Base-by-base conservation (phyloP, 2,888 invertebrate genomes). In the Apotomis turbidana region DNA sequence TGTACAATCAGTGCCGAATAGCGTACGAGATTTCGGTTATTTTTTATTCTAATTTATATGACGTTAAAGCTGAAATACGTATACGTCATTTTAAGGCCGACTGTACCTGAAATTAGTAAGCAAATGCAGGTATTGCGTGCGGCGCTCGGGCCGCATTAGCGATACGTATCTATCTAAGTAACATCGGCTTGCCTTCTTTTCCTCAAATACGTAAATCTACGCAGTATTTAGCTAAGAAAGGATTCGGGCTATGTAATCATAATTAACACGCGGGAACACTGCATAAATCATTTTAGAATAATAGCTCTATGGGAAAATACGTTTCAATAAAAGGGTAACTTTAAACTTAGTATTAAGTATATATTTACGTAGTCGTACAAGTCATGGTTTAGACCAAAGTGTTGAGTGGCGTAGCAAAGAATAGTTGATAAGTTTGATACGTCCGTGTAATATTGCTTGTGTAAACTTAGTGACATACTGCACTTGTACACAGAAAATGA, bases 41-140 rank as follows among this genome's bases (percentile, higher is more conserved):
- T 58, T 38, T 38, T 38, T 38, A 5, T 58, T 58, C 58, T 38
- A 58, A 58, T 58, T 38, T 38, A 8, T 38, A 58, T 58, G 38
- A 38, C 58, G n/a, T 58, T 58, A 36, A n/a, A 38, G 58, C 13
- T 13, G 38, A 41, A 41, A 54, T 52, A 13, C 41, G n/a, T 27
- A 9, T 6, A 41, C 4, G 38, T 41, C 36, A 13, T 66, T 66
- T 66, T 66, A 55, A 55, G 66, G 36, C 27, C 12, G 46, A 27
- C 15, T 66, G 66, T 68, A 74, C 68, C 66, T 78, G 78, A 81
- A 82, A 83, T 80, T 79, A 79, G 78, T 77, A 76, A 76, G 80
- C 83, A 87, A 88, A 88, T 87, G 87, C 82, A 83, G 76, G 78
- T 81, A 86, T 88, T 81, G 87, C 87, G 87, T 88, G 87, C 75